A percentile compares a stretch with the other conserved stretches of the same genome.
Conservation (phyloP, 2,888 invertebrate genomes). For the Meteorus cinctellus region DNA sequence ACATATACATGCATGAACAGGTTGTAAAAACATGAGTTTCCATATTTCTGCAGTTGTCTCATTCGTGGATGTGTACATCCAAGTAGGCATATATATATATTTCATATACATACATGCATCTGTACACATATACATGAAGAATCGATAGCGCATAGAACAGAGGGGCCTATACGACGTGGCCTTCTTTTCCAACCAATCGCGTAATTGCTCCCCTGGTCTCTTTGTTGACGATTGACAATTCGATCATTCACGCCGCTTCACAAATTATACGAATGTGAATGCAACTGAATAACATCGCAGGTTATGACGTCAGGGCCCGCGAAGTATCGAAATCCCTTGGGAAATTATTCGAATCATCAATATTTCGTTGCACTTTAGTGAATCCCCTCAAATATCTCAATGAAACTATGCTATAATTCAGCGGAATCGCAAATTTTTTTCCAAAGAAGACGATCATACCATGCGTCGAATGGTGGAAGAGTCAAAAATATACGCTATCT, state of each 20-base stretch:
- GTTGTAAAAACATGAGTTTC: neutral
- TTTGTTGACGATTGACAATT: slow-evolving; percentile 35
- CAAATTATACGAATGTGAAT: neutral
- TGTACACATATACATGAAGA: slow-evolving; percentile 36
- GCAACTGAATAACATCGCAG: neutral
- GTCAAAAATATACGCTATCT: too few species aligned
- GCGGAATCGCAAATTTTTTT: too few species aligned
- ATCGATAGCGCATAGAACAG: slow-evolving; percentile 44
- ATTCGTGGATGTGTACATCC: neutral
- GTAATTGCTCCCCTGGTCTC: slow-evolving; percentile 24
- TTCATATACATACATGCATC: neutral
- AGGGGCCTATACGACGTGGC: slow-evolving; percentile 47
- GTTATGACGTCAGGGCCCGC: neutral
- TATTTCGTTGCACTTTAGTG: too few species aligned
- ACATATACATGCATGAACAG: neutral
- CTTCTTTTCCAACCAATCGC: slow-evolving; percentile 43
- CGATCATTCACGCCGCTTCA: slow-evolving; percentile 20
- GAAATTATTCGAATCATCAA: too few species aligned
- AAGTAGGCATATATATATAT: neutral
- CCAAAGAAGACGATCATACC: too few species aligned
- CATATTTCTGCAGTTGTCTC: slow-evolving; percentile 12
- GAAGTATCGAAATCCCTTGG: too few species aligned
- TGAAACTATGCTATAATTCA: too few species aligned
- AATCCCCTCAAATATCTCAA: too few species aligned
- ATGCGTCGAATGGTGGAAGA: too few species aligned